Evolutionary conservation across 1,140 invertebrate genomes (phyloP).

Genomic region (Drosophila seguyi): DNA sequence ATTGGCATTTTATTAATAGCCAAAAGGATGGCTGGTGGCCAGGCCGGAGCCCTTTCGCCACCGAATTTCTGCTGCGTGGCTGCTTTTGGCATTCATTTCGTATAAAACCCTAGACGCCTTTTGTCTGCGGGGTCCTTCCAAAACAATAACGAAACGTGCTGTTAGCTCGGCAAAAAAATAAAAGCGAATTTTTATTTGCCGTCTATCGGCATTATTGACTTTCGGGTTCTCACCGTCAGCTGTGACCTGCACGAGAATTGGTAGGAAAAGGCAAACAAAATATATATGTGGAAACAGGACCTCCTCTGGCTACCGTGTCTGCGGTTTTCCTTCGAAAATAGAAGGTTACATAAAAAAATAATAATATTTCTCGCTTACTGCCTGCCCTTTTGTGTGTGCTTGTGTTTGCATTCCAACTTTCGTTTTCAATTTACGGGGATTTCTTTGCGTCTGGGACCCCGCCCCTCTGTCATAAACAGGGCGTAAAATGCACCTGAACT

Average conservation of each 20-base stretch:
- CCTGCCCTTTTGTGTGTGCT: constrained; percentile 13
- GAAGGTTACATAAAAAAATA: constrained; percentile 65
- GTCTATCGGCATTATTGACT: constrained; percentile 80
- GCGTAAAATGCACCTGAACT: constrained; percentile 76
- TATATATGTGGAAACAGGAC: constrained; percentile 5
- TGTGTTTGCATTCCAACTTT: constrained; percentile 73
- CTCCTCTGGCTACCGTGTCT: constrained; percentile 27
- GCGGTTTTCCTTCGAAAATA: constrained; percentile 34
- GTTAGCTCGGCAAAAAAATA: constrained; percentile 16
- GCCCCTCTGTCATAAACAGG: constrained; percentile 50
- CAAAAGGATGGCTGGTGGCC: constrained; percentile 7
- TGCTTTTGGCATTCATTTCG: constrained; percentile 76
- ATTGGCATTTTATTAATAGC: constrained; percentile 52
- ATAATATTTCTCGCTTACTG: constrained; percentile 62
- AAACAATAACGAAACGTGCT: constrained; percentile 61
- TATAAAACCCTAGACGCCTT: constrained; percentile 59
- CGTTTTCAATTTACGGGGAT: constrained; percentile 76
- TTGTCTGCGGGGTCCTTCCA: constrained; percentile 35
- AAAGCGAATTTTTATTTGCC: constrained; percentile 72
- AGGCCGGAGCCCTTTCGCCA: constrained; percentile 4
- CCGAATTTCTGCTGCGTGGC: constrained; percentile 77
- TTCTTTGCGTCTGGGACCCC: constrained; percentile 20
- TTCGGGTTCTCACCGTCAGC: constrained; percentile 53
- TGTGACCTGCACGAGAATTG: constrained; percentile 51
- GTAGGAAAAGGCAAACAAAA: not conserved